Evolutionary conservation across 2,113 vertebrate genomes (phyloP), one percentile per base, ranked within the genome.

Genomic region (Pagrus major): DNA sequence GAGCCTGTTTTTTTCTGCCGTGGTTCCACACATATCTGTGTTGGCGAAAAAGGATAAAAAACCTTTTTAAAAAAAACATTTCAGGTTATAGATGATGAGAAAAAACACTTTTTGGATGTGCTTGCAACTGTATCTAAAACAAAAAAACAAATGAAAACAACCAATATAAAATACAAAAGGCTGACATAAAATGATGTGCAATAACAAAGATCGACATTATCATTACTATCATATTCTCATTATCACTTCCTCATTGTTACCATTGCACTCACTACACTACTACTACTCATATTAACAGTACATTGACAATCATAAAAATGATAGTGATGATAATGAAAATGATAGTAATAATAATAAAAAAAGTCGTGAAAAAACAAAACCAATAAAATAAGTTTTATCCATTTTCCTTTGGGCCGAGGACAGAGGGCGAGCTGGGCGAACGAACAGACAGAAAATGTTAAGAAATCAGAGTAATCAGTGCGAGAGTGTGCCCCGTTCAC

Each of bases 101-200:
- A 96, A 95, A 96, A 95, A 47, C 0, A 37, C 93, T 90, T 93
- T 90, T 87, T 91, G 88, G 83, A 76, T 77, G 66, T 87, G 66
- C 74, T 93, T 71, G 52, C 12, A 70, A 80, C 63, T 59, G 64
- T 79, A 80, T 77, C 69, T 80, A 76, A 69, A 91, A 84, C 55
- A 67, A 87, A 90, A 25, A 90, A 84, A 52, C 44, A 81, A 87
- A 83, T 76, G 52, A 80, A 91, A 86, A 86, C 12, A 74, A 91
- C 51, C 27, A 58, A 96, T 97, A 96, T 94, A 97, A 97, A 97
- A 96, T 96, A 96, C 93, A 96, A 96, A 96, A 96, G 92, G 90
- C 90, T 92, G 93, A 96, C 91, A 94, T 85, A 83, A 91, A 95
- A 93, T 92, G 84, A 96, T 96, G 96, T 95, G 95, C 94, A 94